Base-by-base conservation (phyloP, 2,888 invertebrate genomes). In the Antheraea assamensis region DNA sequence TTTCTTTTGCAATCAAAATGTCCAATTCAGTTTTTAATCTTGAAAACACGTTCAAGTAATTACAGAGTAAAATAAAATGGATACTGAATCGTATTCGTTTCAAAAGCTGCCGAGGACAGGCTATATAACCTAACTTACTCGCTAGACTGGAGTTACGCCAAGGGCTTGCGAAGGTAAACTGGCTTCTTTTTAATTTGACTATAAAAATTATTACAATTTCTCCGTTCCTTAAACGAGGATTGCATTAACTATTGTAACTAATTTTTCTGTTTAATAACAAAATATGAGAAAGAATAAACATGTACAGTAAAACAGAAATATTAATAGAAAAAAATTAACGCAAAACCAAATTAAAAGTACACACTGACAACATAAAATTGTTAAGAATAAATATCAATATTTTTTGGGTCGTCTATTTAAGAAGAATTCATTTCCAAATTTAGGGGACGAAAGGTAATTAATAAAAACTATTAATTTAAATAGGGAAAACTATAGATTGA, bases 141-240 rank as follows among this genome's bases (percentile, higher is more conserved):
- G 17, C 61, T 64, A 64, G 61, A 30, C 15, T 30, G 61, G 10
- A 64, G 30, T 64, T 64, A 64, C 61, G 61, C 30, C 27, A 64
- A 64, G 61, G 61, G 61, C 27, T 61, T 61, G 61, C 61, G 27
- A 64, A 64, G 61, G 61, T 64, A 64, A 64, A 17, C 61, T 64
- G 30, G 61, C 30, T 64, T 64, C 61, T 30, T 64, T 61, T 64
- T 21, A 64, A 15, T 64, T 30, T 64, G 17, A 2, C 3, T 64
- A n/a, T 61, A 0, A 64, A 64, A 64, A 30, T 64, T 27, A 17
- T 17, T 64, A 30, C 27, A 30, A 15, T 30, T 30, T 64, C 30
- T 27, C 24, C 30, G 17, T 19, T 30, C 17, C 17, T 30, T 30
- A 30, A 61, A 30, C 4, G 5, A 30, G 27, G 17, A 64, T 17